Percentiles rank a stretch among this genome's conserved stretches.
Conservation (phyloP, 2,113 vertebrate genomes). For the Halichoerus grypus region DNA sequence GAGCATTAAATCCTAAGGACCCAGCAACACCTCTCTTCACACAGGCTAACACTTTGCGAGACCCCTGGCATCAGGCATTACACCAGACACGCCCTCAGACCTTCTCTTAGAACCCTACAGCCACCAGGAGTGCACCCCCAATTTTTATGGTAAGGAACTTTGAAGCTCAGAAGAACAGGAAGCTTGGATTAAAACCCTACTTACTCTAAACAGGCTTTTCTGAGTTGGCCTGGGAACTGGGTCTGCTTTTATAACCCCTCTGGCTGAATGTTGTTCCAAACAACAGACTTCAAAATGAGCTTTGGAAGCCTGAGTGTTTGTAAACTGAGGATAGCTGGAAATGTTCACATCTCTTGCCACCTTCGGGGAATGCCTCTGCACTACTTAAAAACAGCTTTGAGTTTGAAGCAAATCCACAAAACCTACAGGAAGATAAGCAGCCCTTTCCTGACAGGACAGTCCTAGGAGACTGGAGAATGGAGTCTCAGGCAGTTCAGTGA, state of each 20-base stretch:
- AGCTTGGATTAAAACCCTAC: not conserved
- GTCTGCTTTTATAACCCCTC: slow-evolving; percentile 6
- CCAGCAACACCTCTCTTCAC: not conserved
- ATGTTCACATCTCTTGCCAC: not conserved
- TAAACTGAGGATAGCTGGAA: not conserved
- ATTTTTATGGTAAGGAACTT: not conserved
- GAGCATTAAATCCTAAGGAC: not conserved
- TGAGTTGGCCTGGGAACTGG: not conserved
- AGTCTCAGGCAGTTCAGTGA: not conserved
- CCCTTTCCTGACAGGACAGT: not conserved
- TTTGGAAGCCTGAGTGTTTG: not conserved
- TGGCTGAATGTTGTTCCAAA: not conserved
- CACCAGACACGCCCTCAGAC: not conserved
- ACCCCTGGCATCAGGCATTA: not conserved
- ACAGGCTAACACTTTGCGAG: not conserved
- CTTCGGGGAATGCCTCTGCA: not conserved
- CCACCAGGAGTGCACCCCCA: fast-evolving
- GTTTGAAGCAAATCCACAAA: not conserved
- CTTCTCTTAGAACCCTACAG: not conserved
- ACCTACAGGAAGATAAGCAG: not conserved
- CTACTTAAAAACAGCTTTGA: not conserved
- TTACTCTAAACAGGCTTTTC: not conserved
- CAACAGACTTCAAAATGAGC: slow-evolving; percentile 31
- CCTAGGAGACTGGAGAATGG: not conserved
- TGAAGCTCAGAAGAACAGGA: not conserved